Base-by-base conservation (phyloP, 2,797 vertebrate species). In the Yasuhikotakia modesta region DNA sequence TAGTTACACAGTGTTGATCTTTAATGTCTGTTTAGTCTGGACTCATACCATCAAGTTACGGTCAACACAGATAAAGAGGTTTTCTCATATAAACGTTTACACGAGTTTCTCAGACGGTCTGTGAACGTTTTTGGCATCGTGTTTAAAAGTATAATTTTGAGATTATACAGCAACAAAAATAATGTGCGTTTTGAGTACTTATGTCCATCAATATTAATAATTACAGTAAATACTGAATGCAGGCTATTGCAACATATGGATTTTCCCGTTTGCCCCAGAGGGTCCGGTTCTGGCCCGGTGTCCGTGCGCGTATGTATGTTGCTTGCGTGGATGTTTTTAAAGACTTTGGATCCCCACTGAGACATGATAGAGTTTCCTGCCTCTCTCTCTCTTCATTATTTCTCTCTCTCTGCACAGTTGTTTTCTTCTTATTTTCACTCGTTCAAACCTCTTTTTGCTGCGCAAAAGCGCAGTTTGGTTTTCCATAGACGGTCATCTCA, bases 291-390 rank as follows among this genome's bases (percentile, higher is more conserved):
- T 75, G 50, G 24, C 60, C 66, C 14, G 24, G 50, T 13, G 2
- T 65, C 60, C 70, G 30, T 7, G 6, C 76, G 68, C 35, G 19
- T 70, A 32, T 76, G 39, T 81, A 78, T 70, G 63, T 73, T 55
- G 22, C 73, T 73, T 55, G 22, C 73, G 63, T 79, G 69, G 76
- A 73, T 66, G 66, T 78, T 69, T 83, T 82, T 82, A 75, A 84
- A 63, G 72, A 78, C 46, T 77, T 69, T 58, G 58, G 61, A 74
- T 85, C 53, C 84, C 90, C 87, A 86, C 83, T 13, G 86, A 88
- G 90, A 88, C 85, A 67, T 61, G 82, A 83, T 87, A 86, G 86
- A 71, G 77, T 64, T 83, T 82, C 78, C 79, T 81, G 77, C 69
- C 83, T 72, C 68, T 70, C 58, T 81, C 66, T 43, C 60, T 84